Conservation (phyloP, 1,140 invertebrate species). For the Riptortus pedestris region DNA sequence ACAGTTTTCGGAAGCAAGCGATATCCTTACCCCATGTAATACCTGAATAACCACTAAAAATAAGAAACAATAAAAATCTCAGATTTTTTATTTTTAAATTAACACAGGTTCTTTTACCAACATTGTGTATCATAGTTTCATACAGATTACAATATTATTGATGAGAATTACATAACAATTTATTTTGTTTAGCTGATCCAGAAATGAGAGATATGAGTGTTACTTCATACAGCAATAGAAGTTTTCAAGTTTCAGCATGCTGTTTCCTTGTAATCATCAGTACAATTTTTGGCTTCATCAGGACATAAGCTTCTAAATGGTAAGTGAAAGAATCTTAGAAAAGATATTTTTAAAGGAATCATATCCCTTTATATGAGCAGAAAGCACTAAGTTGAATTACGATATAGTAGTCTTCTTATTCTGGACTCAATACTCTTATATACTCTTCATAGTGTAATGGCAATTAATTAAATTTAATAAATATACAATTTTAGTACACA, state of each 20-base stretch:
- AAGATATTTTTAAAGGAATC: neutral
- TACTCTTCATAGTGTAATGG: neutral
- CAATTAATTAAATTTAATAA: neutral
- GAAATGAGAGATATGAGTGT: conserved; percentile 33
- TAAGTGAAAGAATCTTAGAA: neutral
- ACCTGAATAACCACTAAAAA: too few relatives aligned
- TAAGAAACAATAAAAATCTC: too few relatives aligned
- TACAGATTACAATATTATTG: too few relatives aligned
- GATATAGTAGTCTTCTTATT: neutral
- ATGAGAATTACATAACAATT: too few relatives aligned
- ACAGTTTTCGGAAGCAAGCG: too few relatives aligned
- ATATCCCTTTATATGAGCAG: neutral
- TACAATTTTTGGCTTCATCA: conserved; percentile 1
- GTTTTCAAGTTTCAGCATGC: neutral
- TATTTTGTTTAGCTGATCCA: conserved; percentile 26
- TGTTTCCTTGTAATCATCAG: neutral
- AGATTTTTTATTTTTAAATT: too few relatives aligned
- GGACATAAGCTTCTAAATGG: conserved; percentile 4
- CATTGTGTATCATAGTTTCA: too few relatives aligned
- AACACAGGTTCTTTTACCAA: too few relatives aligned
- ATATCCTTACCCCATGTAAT: too few relatives aligned
- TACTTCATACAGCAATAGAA: conserved; percentile 36
- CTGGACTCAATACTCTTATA: neutral
- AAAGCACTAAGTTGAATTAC: neutral
- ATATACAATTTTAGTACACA: too few relatives aligned